Percentiles rank a stretch among this genome's conserved stretches.
Conservation (phyloP, 2,888 invertebrate genomes). For the Erebia palarica region DNA sequence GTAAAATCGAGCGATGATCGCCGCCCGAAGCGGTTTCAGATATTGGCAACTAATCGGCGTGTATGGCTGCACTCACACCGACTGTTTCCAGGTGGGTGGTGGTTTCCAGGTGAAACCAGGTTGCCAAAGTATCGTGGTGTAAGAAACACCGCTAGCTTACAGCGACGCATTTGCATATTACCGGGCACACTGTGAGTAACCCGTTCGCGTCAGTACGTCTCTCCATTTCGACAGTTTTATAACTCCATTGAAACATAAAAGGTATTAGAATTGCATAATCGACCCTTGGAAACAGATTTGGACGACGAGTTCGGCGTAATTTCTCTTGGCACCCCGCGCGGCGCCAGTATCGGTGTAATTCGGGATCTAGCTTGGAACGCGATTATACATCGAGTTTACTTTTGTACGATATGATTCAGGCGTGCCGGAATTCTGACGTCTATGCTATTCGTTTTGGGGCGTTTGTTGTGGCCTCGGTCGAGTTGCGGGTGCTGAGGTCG, state of each 20-base stretch:
- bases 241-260: constrained; percentile 53
- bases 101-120: constrained; percentile 76
- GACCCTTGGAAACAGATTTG: constrained; percentile 46
- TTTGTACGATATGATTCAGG: constrained; percentile 70
- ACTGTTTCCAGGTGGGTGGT: too few species aligned
- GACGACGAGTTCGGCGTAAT: constrained; percentile 55
- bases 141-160: constrained; percentile 71
- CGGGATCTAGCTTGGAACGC: constrained; percentile 40
- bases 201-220: constrained; percentile 56
- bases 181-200: constrained; percentile 61
- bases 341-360: constrained; percentile 44
- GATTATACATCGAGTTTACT: constrained; percentile 59
- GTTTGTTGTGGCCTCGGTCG: constrained; percentile 75
- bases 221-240: constrained; percentile 64
- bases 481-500: constrained; percentile 70
- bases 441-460: constrained; percentile 72
- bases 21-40: constrained; percentile 46
- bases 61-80: constrained; percentile 61
- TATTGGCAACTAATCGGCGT: constrained; percentile 47
- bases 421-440: constrained; percentile 72
- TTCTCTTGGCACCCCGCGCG: constrained; percentile 61
- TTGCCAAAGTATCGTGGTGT: constrained; percentile 78
- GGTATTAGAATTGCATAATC: constrained; percentile 50
- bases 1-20: constrained; percentile 17
- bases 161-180: constrained; percentile 77